Conservation (phyloP, 2,113 vertebrate species). For the Pseudorasbora parva region DNA sequence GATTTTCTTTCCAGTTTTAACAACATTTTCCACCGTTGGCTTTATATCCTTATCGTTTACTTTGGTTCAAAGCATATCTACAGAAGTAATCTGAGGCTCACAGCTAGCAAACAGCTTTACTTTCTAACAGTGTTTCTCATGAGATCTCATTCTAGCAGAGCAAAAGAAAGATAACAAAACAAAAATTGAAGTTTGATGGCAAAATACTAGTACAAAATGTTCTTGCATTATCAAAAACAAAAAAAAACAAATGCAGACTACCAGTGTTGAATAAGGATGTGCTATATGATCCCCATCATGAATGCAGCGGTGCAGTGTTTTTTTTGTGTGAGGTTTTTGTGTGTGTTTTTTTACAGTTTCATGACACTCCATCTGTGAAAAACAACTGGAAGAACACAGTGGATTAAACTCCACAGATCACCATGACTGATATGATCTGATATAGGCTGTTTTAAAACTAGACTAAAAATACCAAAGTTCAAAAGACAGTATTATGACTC, state of each 20-base stretch:
- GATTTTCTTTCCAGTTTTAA: constrained; percentile 28
- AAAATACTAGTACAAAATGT: constrained; percentile 5
- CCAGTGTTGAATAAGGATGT: not conserved
- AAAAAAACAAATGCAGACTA: not conserved
- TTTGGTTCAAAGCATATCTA: constrained; percentile 9
- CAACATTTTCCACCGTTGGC: not conserved
- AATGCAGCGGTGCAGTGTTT: not conserved
- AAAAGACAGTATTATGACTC: not conserved
- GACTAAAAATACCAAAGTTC: no score
- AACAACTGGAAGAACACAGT: not conserved
- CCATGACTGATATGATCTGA: not conserved
- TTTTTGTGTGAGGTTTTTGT: no score
- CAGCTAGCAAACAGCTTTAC: not conserved
- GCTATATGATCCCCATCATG: not conserved
- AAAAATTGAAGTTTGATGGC: not conserved
- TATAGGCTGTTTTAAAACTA: not conserved
- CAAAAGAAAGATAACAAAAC: constrained; percentile 3
- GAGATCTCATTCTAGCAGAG: not conserved
- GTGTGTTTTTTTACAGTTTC: no score
- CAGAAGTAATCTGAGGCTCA: constrained; percentile 9
- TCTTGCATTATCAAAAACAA: not conserved
- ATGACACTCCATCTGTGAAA: constrained; percentile 7
- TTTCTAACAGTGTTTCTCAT: not conserved
- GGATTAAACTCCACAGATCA: constrained; percentile 12
- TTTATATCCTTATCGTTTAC: constrained; percentile 4